phyloP scores from a whole-genome alignment of 2,797 vertebrate genomes.

The Typhlichthys eigenmanni region DNA sequence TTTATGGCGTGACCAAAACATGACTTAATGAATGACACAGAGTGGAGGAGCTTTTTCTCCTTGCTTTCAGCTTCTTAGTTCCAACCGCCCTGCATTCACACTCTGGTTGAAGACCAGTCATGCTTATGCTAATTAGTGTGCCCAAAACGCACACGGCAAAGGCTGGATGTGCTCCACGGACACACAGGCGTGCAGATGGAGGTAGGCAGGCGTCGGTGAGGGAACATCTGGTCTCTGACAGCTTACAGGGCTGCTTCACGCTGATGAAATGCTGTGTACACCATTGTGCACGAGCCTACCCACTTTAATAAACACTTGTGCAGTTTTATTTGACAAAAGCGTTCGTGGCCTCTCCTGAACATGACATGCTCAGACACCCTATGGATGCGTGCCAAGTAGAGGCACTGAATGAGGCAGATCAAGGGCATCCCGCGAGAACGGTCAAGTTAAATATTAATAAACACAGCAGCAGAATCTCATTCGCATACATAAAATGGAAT shows the following conservation, averaged over 20 bases:
- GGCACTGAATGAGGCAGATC: slow-evolving; percentile 23
- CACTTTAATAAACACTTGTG: slow-evolving; percentile 40
- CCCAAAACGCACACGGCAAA: slow-evolving; percentile 4
- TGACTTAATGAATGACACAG: neutral
- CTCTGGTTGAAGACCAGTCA: slow-evolving; percentile 2
- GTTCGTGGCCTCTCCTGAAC: slow-evolving; percentile 28
- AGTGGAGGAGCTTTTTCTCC: neutral
- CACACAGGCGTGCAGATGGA: slow-evolving; percentile 60
- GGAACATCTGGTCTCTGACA: slow-evolving; percentile 39
- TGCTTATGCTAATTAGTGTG: slow-evolving; percentile 7
- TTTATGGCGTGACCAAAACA: neutral
- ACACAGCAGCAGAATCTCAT: slow-evolving; percentile 27
- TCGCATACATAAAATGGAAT: slow-evolving; percentile 36
- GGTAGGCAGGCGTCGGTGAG: slow-evolving; percentile 5
- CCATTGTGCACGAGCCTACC: slow-evolving; percentile 26
- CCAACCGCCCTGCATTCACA: neutral
- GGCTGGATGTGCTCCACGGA: slow-evolving; percentile 12
- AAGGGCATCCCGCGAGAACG: slow-evolving; percentile 22
- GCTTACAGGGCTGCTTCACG: slow-evolving; percentile 31
- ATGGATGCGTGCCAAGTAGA: slow-evolving; percentile 20
- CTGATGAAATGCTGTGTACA: slow-evolving; percentile 38
- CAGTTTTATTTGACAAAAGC: slow-evolving; percentile 37
- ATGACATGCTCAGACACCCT: slow-evolving; percentile 24
- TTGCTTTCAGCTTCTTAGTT: neutral
- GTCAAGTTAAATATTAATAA: slow-evolving; percentile 47